Percentiles rank a stretch among this genome's conserved stretches.
phyloP scores from a whole-genome alignment of 2,888 invertebrate species.

The Neuroscelio doddi region DNA sequence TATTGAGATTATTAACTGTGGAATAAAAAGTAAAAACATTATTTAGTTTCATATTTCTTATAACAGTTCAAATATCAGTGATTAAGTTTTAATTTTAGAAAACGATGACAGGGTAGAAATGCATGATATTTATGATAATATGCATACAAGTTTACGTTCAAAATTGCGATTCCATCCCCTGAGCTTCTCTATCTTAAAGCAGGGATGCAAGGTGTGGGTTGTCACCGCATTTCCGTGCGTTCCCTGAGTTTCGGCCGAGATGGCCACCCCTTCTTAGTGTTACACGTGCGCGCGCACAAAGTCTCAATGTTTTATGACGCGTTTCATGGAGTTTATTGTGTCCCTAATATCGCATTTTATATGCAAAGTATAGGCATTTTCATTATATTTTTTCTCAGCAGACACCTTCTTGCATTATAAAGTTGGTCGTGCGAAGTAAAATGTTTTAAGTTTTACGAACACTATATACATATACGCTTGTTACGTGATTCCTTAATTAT shows the following conservation, averaged over 20 bases:
- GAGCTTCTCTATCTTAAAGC: not conserved
- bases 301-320: conserved; percentile 26
- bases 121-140: not conserved
- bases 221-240: conserved; percentile 18
- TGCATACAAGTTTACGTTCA: not conserved
- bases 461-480: conserved; percentile 29
- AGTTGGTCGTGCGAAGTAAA: conserved; percentile 27
- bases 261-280: conserved; percentile 4
- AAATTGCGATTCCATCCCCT: conserved; percentile 4
- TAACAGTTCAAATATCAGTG: no score
- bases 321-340: conserved; percentile 30
- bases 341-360: conserved; percentile 18
- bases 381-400: conserved; percentile 16
- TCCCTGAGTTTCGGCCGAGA: conserved; percentile 18
- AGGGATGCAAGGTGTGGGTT: conserved; percentile 8
- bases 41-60: no score
- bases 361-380: conserved; percentile 29
- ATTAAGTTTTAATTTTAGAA: no score
- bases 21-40: no score
- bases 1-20: no score
- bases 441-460: conserved; percentile 28
- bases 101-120: not conserved
- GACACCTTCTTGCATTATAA: conserved; percentile 23
- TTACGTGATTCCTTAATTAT: conserved; percentile 36
- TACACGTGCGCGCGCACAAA: conserved; percentile 10